A percentile compares a stretch with the other conserved stretches of the same genome.
Conservation (phyloP, 2,888 invertebrate genomes). For the Embidobia sp. region DNA sequence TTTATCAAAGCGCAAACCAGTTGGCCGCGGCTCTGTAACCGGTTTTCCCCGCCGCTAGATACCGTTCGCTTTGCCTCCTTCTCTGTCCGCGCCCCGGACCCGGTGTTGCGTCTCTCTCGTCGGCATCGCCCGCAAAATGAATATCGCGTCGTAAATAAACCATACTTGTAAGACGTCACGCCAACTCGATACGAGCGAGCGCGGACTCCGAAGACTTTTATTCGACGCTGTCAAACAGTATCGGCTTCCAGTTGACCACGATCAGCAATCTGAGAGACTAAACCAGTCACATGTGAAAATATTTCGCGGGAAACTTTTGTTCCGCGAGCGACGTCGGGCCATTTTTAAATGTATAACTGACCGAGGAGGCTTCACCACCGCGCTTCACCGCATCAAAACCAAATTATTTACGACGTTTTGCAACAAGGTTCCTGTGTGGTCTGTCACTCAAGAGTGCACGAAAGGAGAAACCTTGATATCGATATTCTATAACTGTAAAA, state of each 20-base stretch:
- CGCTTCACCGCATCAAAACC: conserved; percentile 4
- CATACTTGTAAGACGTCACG: conserved; percentile 59
- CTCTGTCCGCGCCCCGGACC: conserved; percentile 3
- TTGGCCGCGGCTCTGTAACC: conserved; percentile 73
- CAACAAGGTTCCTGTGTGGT: no score
- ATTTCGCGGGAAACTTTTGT: conserved; percentile 45
- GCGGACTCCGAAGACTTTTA: conserved; percentile 36
- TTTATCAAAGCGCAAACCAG: conserved; percentile 78
- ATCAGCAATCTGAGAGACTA: conserved; percentile 37
- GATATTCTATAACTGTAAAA: no score
- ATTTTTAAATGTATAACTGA: no score
- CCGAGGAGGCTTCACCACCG: no score
- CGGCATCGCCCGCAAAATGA: conserved; percentile 67
- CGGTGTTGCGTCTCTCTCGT: conserved; percentile 51
- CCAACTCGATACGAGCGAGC: conserved; percentile 56
- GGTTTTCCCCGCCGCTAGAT: conserved; percentile 68
- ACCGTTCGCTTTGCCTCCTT: conserved; percentile 25
- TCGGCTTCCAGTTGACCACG: conserved; percentile 55
- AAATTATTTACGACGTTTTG: no score
- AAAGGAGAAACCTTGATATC: no score
- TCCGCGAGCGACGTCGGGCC: neutral
- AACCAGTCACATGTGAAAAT: conserved; percentile 39
- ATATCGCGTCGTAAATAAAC: conserved; percentile 61
- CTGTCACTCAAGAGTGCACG: no score
- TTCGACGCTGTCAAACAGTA: conserved; percentile 60